A percentile compares a stretch with the other conserved stretches of the same genome.
Evolutionary conservation across 2,113 vertebrate genomes (phyloP).

Genomic region (Oncorhynchus kisutch): DNA sequence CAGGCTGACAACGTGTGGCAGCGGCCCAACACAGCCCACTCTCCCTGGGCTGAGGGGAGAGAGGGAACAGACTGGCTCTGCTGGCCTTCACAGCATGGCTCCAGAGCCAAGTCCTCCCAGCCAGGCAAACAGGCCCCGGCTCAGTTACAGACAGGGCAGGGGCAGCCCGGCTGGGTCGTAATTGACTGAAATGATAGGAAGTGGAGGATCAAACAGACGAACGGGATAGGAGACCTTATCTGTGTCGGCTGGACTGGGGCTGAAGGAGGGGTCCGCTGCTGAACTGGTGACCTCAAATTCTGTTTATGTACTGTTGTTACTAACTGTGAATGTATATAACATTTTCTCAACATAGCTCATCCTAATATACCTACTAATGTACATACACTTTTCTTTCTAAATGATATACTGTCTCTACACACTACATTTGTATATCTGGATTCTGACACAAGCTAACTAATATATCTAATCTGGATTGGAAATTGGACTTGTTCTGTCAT

Average conservation of each 20-base stretch:
- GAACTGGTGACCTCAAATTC: background rate
- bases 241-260: background rate
- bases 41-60: conserved; percentile 14
- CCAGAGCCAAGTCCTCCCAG: conserved; percentile 31
- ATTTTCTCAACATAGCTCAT: no score
- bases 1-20: conserved; percentile 59
- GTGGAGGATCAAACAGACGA: background rate
- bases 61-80: no score
- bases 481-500: no score
- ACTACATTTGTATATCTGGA: no score
- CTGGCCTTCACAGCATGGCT: background rate
- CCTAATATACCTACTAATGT: no score
- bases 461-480: no score
- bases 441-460: no score
- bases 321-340: no score
- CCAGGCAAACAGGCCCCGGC: conserved; percentile 51
- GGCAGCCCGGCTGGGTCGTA: conserved; percentile 62
- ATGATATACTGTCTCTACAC: no score
- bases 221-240: conserved; percentile 8
- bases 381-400: no score
- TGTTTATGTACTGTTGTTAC: no score
- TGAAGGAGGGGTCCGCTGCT: background rate
- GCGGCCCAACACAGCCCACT: conserved; percentile 53
- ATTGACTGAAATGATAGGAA: conserved; percentile 62
- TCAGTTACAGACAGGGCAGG: conserved; percentile 34